Conservation (phyloP, 1,140 invertebrate genomes). For the Scylla paramamosain region DNA sequence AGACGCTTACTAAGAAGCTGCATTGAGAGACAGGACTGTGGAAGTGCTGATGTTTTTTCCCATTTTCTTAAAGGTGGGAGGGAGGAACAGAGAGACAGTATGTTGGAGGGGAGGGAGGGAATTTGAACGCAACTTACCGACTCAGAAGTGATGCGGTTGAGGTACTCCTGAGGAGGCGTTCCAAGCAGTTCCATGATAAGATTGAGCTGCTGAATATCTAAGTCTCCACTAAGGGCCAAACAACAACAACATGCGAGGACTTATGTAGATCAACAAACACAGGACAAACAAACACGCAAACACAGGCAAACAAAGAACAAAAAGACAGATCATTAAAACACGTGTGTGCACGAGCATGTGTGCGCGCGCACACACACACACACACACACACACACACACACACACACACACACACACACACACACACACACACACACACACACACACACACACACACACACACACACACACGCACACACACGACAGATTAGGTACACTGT, state of each 20-base stretch:
- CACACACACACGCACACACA: background rate
- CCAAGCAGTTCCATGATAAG: slow-evolving; percentile 84
- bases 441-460: background rate
- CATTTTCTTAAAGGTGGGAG: background rate
- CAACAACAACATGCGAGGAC: slow-evolving; percentile 60
- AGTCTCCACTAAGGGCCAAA: slow-evolving; percentile 64
- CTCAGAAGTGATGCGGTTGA: slow-evolving; percentile 83
- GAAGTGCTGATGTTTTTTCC: background rate
- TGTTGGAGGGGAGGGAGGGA: background rate
- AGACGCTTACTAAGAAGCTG: background rate
- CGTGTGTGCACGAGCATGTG: background rate
- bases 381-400: background rate
- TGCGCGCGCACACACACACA: background rate
- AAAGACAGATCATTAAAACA: background rate
- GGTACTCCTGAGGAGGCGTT: slow-evolving; percentile 83
- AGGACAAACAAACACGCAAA: slow-evolving; percentile 16
- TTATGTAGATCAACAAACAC: slow-evolving; percentile 32
- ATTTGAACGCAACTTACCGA: slow-evolving; percentile 80
- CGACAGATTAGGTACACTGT: too few species aligned
- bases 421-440: background rate
- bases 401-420: background rate
- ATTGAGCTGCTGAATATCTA: slow-evolving; percentile 85
- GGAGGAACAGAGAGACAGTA: background rate
- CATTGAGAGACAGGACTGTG: background rate
- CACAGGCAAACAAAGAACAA: background rate